Conservation (phyloP, 2,888 invertebrate genomes). For the Sphaerophoria taeniata region DNA sequence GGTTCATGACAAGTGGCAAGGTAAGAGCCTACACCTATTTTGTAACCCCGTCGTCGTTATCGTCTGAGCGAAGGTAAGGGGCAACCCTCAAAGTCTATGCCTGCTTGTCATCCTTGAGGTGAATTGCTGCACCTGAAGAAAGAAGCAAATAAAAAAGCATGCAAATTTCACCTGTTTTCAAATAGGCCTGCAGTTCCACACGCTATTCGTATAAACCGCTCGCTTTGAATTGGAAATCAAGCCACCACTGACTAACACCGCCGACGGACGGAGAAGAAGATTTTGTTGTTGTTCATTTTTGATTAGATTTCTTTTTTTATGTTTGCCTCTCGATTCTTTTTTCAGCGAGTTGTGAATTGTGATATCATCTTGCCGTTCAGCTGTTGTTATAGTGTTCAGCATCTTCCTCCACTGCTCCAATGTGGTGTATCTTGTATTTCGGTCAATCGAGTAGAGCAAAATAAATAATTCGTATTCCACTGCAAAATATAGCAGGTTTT, state of each 20-base stretch:
- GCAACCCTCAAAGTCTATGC: slow-evolving; percentile 23
- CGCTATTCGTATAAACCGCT: not conserved
- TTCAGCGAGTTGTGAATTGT: slow-evolving; percentile 27
- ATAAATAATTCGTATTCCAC: slow-evolving; percentile 56
- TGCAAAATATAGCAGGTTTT: slow-evolving; percentile 47
- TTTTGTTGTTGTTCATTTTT: slow-evolving; percentile 50
- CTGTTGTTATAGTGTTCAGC: slow-evolving; percentile 38
- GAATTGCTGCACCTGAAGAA: slow-evolving; percentile 65
- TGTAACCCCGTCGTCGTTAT: slow-evolving; percentile 37
- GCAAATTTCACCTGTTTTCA: slow-evolving; percentile 64
- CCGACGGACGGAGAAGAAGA: not conserved
- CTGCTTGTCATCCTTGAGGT: slow-evolving; percentile 71
- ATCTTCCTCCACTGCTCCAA: slow-evolving; percentile 57
- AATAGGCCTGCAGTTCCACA: slow-evolving; percentile 29
- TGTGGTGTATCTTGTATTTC: slow-evolving; percentile 58
- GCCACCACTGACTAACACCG: not conserved
- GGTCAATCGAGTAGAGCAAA: slow-evolving; percentile 59
- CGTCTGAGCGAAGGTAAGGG: slow-evolving; percentile 43
- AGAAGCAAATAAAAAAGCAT: slow-evolving; percentile 5
- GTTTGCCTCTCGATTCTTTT: not conserved
- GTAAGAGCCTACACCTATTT: slow-evolving; percentile 37
- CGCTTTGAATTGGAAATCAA: not conserved
- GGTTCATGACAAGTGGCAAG: slow-evolving; percentile 17
- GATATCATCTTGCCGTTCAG: slow-evolving; percentile 48
- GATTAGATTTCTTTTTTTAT: slow-evolving; percentile 54